Evolutionary conservation across 1,140 invertebrate genomes (phyloP).

Genomic region (Trachelipus rathkii): DNA sequence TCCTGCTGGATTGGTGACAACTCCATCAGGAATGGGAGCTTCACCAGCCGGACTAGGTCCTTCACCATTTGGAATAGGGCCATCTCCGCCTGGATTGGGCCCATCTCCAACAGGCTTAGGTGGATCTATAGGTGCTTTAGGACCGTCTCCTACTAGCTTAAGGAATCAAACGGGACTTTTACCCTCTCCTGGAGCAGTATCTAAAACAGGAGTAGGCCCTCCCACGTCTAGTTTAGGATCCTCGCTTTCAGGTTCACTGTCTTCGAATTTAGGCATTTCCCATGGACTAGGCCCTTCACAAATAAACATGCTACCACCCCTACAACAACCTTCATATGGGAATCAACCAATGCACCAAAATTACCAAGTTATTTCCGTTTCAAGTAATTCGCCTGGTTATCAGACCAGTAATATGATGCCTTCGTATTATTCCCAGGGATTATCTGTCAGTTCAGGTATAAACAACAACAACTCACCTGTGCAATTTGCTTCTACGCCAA

Average conservation of each 20-base stretch:
- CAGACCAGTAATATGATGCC: conserved; percentile 46
- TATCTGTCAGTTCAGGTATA: conserved; percentile 29
- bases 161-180: background rate
- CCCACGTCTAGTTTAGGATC: background rate
- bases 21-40: background rate
- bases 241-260: background rate
- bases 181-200: background rate
- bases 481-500: conserved; percentile 35
- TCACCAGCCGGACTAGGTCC: conserved; percentile 24
- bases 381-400: conserved; percentile 43
- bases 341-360: conserved; percentile 46
- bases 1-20: background rate
- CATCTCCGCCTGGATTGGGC: conserved; percentile 5
- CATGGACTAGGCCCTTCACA: background rate
- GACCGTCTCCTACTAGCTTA: background rate
- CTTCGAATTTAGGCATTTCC: background rate
- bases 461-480: conserved; percentile 34
- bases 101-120: background rate
- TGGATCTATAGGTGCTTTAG: background rate
- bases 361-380: conserved; percentile 28
- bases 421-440: conserved; percentile 40
- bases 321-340: conserved; percentile 25
- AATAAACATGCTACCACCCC: conserved; percentile 20
- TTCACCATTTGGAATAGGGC: conserved; percentile 28
- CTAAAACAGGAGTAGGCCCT: background rate